These are phyloP conservation scores for Flexamia atlantica DNA, from an alignment of 2,888 invertebrate genomes.

Conservation along the genomic window DNA sequence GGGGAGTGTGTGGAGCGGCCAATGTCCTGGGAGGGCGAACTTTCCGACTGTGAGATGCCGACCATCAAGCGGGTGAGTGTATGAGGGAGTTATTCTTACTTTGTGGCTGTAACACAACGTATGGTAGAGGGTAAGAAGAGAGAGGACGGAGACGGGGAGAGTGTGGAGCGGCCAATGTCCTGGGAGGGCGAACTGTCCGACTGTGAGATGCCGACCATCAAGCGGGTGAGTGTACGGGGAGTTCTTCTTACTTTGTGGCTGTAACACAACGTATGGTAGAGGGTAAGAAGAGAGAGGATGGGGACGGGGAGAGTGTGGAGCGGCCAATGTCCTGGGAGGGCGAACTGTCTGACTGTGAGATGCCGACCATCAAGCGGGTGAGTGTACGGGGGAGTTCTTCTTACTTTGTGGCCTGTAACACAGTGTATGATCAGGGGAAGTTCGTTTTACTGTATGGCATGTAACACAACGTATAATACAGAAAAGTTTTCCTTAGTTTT, in stretches of 20 bases:
- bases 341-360: slow-evolving; percentile 92
- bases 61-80: slow-evolving; percentile 68
- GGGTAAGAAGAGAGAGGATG: slow-evolving; percentile 78
- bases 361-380: slow-evolving; percentile 73
- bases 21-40: slow-evolving; percentile 97
- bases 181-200: slow-evolving; percentile 97
- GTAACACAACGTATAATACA: too few relatives aligned
- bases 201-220: slow-evolving; percentile 79
- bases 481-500: too few relatives aligned
- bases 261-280: too few relatives aligned
- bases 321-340: slow-evolving; percentile 98
- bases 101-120: too few relatives aligned
- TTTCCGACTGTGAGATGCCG: slow-evolving; percentile 89
- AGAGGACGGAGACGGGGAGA: slow-evolving; percentile 76
- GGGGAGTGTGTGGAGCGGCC: slow-evolving; percentile 79
- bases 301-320: slow-evolving; percentile 74
- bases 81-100: background rate
- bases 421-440: too few relatives aligned
- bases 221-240: slow-evolving; percentile 64
- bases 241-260: background rate
- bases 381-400: background rate
- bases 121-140: slow-evolving; percentile 75
- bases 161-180: slow-evolving; percentile 87
- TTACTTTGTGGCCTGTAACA: too few relatives aligned
- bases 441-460: too few relatives aligned